Evolutionary conservation across 2,113 vertebrate species (phyloP), one percentile per base, ranked within the genome.

Genomic region (Sarotherodon lohbergeri): DNA sequence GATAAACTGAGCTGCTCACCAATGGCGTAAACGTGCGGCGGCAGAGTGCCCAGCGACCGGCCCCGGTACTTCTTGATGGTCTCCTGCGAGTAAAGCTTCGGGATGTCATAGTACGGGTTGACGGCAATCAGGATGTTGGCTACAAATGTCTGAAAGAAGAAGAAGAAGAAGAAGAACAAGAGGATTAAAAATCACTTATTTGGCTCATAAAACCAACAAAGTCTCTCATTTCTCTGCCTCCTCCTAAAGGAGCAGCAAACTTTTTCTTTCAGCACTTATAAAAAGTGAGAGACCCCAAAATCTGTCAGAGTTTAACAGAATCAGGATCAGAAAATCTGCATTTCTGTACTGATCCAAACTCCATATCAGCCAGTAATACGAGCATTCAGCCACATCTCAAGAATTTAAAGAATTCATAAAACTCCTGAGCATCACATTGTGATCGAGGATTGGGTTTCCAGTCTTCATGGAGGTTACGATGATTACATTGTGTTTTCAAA

Each of bases 71-170:
- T 95, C 87, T 97, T 96, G 95, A 99, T 98, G 93, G 96, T 94
- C 3, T 98, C 97, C 6, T 97, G 95, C 7, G 97, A 94, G 93
- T 99, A 99, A 80, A 99, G 97, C 96, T 98, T 98, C 11, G 98
- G 98, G 91, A 99, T 96, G 95, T 99, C 99, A 92, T 97, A 98
- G 94, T 99, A 99, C 0, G 99, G 99, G 86, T 99, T 99, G 92
- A 99, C 97, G 27, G 99, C 99, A 80, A 99, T 99, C 93, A 99
- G 96, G 94, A 99, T 99, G 94, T 99, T 99, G 93, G 99, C 99
- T 54, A 99, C 99, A 66, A 97, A 99, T 0, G 98, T 99, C 99
- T 99, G 96, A n/a, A 5, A 6, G 43, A 32, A 2, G 54, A 46
- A 3, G 10, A 46, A 3, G 1, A 90, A 11, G 10, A 29, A 5